phyloP scores from a whole-genome alignment of 2,797 vertebrate genomes.

The Cuniculus paca region DNA sequence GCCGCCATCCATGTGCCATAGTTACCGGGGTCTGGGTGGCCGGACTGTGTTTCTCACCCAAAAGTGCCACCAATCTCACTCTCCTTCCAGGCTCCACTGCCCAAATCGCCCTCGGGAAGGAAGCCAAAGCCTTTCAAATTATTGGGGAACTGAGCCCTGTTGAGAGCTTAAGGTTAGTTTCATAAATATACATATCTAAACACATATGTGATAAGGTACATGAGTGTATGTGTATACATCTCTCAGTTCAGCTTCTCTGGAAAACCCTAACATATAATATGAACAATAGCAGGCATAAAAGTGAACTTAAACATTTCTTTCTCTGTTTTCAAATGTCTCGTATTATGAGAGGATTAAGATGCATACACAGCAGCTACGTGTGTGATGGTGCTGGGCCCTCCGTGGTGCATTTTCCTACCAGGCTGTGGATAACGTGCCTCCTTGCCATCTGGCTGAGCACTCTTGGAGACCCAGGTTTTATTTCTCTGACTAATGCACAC shows the following conservation, averaged over 20 bases:
- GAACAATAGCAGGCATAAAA: neutral
- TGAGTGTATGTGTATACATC: neutral
- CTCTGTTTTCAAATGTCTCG: neutral
- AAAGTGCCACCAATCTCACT: rapidly evolving
- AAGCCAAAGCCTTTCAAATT: neutral
- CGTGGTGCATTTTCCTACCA: neutral
- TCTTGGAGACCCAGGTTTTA: neutral
- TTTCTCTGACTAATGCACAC: neutral
- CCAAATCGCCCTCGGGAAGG: neutral
- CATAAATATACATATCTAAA: neutral
- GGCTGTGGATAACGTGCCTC: neutral
- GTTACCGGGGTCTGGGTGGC: neutral
- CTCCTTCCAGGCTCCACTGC: neutral
- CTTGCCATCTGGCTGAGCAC: neutral
- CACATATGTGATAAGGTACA: no score
- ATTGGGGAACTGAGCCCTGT: neutral
- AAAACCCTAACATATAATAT: neutral
- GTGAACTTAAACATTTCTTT: constrained; percentile 2
- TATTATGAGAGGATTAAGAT: constrained; percentile 31
- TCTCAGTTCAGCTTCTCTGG: neutral
- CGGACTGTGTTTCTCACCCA: rapidly evolving
- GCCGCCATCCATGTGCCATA: neutral
- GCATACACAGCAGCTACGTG: neutral
- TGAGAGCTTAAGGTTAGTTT: neutral
- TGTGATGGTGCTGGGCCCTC: neutral